These are phyloP conservation scores for Incurvaria masculella DNA, from an alignment of 2,888 invertebrate species.

Conservation along the genomic window DNA sequence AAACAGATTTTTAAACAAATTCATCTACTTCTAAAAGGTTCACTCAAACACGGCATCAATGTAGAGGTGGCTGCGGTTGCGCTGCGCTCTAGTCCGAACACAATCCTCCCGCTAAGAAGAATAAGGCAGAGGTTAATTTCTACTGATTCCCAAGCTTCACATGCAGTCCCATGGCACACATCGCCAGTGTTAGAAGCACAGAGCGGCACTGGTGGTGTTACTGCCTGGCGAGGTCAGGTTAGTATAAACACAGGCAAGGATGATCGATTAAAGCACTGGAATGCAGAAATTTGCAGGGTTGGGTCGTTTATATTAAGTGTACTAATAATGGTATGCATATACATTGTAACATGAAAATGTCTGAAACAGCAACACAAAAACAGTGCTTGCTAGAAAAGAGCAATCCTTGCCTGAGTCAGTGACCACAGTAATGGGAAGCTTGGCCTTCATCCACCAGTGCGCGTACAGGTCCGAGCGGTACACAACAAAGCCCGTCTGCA, in stretches of 20 bases:
- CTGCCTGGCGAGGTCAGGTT: conserved; percentile 23
- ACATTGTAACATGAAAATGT: conserved; percentile 11
- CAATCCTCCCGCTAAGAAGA: too few species aligned
- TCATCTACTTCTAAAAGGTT: too few species aligned
- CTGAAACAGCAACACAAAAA: conserved; percentile 39
- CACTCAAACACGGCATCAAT: too few species aligned
- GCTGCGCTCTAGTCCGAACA: too few species aligned
- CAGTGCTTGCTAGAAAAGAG: conserved; percentile 55
- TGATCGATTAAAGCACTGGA: conserved; percentile 58
- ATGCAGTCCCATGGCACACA: not conserved
- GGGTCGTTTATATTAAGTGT: not conserved
- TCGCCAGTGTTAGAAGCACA: not conserved
- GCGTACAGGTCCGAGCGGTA: conserved; percentile 85
- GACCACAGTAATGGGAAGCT: conserved; percentile 65
- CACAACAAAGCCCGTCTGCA: conserved; percentile 50
- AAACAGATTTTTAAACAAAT: too few species aligned
- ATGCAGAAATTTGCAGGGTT: conserved; percentile 21
- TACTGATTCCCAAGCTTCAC: not conserved
- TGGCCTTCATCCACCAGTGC: conserved; percentile 92
- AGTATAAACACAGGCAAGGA: conserved; percentile 59
- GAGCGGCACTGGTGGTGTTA: not conserved
- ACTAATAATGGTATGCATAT: conserved; percentile 13
- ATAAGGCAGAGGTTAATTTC: too few species aligned
- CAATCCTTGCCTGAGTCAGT: conserved; percentile 59
- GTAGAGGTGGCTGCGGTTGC: too few species aligned